Base-by-base conservation (phyloP, 2,888 invertebrate species). In the Rhagium mordax region DNA sequence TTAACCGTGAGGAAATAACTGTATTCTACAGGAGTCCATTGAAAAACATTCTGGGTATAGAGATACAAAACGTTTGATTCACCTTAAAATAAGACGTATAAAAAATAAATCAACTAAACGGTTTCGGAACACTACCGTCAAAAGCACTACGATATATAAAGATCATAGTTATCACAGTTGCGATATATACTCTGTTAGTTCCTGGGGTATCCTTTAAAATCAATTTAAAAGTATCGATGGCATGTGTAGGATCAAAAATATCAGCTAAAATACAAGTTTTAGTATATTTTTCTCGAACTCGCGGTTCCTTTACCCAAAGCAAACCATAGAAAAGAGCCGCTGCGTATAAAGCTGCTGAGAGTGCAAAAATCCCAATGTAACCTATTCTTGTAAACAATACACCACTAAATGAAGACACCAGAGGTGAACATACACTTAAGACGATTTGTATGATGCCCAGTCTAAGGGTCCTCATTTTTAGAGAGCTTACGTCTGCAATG, bases 21-120 rank as follows among this genome's bases (percentile, higher is more conserved):
- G 88, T 89, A 91, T 86, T 91, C 90, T 24, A 91, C 89, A 79
- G 90, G 90, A 79, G 91, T 91, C 90, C 91, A 92, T 81, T 90
- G 89, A 87, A 89, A 92, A 83, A 89, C 89, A 87, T 89, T 89
- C 81, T 91, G 89, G 5, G 90, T 89, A 85, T 91, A 91, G 86
- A 91, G 89, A 86, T 90, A 91, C 27, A 90, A 88, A 84, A 91
- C 89, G 85, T 89, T 90, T 84, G 89, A 88, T 88, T 91, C 91
- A 86, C 91, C 91, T 91, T 87, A 74, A 90, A 89, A 72, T 72
- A 55, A 70, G 70, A 72, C 27, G 1, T 16, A 59, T 59, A 29
- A 3, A 55, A 59, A 29, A 59, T n/a, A 21, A 55, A 15, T 27
- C 57, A n/a, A 3, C 5, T n/a, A 27, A 27, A 27, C n/a, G 4